Conservation (phyloP, 1,140 invertebrate genomes). For the Laupala kohalensis region DNA sequence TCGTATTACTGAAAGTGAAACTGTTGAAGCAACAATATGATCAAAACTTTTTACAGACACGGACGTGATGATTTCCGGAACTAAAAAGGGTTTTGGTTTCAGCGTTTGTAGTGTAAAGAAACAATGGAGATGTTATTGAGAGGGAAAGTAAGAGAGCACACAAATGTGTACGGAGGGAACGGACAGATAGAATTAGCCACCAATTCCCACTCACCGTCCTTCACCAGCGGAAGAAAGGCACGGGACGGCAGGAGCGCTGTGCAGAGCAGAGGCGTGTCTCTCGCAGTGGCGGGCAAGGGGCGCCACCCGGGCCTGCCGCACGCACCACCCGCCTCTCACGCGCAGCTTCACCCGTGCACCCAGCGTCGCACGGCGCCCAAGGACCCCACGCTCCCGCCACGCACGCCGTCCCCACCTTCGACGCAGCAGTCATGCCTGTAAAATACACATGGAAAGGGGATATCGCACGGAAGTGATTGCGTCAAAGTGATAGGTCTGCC, state of each 20-base stretch:
- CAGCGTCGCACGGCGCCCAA: conserved; percentile 71
- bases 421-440: not conserved
- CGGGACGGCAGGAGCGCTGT: conserved; percentile 48
- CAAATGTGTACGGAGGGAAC: too few relatives aligned
- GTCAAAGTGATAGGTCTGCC: not conserved
- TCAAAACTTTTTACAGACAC: too few relatives aligned
- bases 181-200: too few relatives aligned
- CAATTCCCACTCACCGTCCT: too few relatives aligned
- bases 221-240: conserved; percentile 12
- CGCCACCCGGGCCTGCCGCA: conserved; percentile 58
- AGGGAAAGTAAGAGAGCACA: too few relatives aligned
- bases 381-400: conserved; percentile 73
- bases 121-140: too few relatives aligned
- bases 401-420: conserved; percentile 48
- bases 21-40: too few relatives aligned
- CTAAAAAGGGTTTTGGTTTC: too few relatives aligned
- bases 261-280: conserved; percentile 78
- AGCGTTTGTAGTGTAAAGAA: too few relatives aligned
- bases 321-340: conserved; percentile 59
- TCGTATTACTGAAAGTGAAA: too few relatives aligned
- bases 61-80: too few relatives aligned
- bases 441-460: not conserved
- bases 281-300: conserved; percentile 61
- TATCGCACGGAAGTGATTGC: not conserved
- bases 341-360: conserved; percentile 73